A percentile compares a stretch with the other conserved stretches of the same genome.
phyloP scores from a whole-genome alignment of 1,140 invertebrate species.

The Holotrichia oblita region DNA sequence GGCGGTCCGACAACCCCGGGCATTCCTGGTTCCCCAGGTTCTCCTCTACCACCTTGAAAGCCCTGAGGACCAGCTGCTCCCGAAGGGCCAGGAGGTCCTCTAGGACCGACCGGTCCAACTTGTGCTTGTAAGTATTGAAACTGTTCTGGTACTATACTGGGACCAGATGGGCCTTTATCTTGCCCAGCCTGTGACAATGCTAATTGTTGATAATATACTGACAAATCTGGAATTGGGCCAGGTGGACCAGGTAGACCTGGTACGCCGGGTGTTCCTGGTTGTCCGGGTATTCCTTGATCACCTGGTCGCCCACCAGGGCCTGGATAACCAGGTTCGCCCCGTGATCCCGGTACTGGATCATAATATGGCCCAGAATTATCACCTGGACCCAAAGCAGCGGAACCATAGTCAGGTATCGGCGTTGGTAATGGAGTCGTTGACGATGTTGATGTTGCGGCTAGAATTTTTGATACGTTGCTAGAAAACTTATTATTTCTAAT shows the following conservation, averaged over 20 bases:
- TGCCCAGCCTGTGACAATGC: conserved; percentile 70
- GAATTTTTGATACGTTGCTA: conserved; percentile 28
- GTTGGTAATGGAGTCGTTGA: conserved; percentile 53
- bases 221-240: conserved; percentile 79
- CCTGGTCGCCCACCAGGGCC: conserved; percentile 70
- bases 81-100: conserved; percentile 73
- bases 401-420: background rate
- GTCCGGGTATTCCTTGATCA: conserved; percentile 67
- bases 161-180: conserved; percentile 76
- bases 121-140: conserved; percentile 81
- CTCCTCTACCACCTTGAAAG: conserved; percentile 82
- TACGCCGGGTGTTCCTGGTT: conserved; percentile 70
- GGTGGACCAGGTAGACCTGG: conserved; percentile 76
- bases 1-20: conserved; percentile 71
- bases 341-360: conserved; percentile 49
- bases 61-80: conserved; percentile 79
- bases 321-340: conserved; percentile 57
- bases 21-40: conserved; percentile 75
- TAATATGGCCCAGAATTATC: background rate
- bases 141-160: conserved; percentile 65
- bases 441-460: conserved; percentile 42
- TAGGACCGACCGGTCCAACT: conserved; percentile 76
- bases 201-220: conserved; percentile 72
- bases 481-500: conserved; percentile 7
- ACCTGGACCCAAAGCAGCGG: background rate